Evolutionary conservation across 92 coral and sea anemone genomes (phyloP).

Genomic region (Montipora capitata): DNA sequence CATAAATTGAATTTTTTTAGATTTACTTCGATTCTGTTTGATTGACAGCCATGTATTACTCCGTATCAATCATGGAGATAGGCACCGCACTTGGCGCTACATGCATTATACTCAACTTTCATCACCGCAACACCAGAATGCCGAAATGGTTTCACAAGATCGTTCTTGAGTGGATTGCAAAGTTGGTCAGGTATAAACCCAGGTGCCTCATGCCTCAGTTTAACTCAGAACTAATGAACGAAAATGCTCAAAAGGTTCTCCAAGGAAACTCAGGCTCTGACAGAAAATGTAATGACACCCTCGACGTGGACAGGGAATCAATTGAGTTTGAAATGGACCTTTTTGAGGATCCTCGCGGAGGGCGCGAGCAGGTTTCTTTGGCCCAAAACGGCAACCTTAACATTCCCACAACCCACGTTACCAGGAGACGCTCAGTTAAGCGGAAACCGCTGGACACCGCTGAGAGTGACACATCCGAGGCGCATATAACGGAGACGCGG

Average conservation of each 20-base stretch:
- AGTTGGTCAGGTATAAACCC: slow-evolving; percentile 81
- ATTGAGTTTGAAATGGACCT: slow-evolving; percentile 90
- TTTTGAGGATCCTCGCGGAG: slow-evolving; percentile 73
- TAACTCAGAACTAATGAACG: slow-evolving; percentile 48
- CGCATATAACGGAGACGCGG: slow-evolving; percentile 54
- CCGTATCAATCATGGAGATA: slow-evolving; percentile 96
- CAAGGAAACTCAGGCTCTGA: slow-evolving; percentile 71
- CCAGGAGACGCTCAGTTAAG: slow-evolving; percentile 75
- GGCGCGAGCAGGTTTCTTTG: slow-evolving; percentile 75
- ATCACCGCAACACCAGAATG: slow-evolving; percentile 92
- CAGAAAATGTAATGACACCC: slow-evolving; percentile 78
- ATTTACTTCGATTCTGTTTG: background rate
- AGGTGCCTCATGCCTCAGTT: slow-evolving; percentile 46
- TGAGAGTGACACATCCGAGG: slow-evolving; percentile 60
- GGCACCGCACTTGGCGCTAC: slow-evolving; percentile 95
- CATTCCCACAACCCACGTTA: slow-evolving; percentile 68
- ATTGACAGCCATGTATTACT: slow-evolving; percentile 89
- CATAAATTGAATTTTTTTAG: background rate
- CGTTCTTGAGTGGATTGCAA: slow-evolving; percentile 91
- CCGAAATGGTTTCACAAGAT: slow-evolving; percentile 88
- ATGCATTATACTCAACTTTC: slow-evolving; percentile 87
- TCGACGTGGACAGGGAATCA: slow-evolving; percentile 88
- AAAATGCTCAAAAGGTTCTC: slow-evolving; percentile 75
- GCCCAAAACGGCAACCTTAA: slow-evolving; percentile 87
- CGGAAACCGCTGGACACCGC: slow-evolving; percentile 72